phyloP scores from a whole-genome alignment of 2,797 vertebrate species.

The Chromobotia macracanthus region DNA sequence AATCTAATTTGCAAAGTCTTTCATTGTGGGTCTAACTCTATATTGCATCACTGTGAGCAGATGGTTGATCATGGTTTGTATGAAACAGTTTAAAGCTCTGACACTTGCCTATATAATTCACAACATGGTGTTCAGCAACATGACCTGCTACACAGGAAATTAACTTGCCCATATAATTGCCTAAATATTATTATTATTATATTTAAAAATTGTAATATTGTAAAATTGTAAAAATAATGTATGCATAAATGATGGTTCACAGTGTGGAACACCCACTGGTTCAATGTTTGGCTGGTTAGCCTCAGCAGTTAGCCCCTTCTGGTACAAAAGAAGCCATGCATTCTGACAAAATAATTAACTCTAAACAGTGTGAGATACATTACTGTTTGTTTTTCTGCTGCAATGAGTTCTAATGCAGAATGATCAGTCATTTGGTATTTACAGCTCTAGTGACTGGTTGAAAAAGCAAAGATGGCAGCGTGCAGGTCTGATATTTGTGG shows the following conservation, averaged over 20 bases:
- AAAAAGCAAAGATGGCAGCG: not conserved
- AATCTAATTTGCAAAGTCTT: slow-evolving; percentile 20
- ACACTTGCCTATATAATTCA: not conserved
- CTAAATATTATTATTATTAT: no score
- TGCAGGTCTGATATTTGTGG: not conserved
- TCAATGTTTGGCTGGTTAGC: no score
- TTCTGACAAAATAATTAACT: not conserved
- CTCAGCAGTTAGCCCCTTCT: no score
- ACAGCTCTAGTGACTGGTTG: not conserved
- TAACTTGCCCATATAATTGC: no score
- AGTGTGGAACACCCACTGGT: no score
- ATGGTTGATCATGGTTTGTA: not conserved
- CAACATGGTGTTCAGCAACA: not conserved
- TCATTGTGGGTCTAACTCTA: not conserved
- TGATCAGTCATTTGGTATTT: not conserved
- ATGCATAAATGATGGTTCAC: no score
- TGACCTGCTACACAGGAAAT: no score
- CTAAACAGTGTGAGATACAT: not conserved
- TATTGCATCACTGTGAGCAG: not conserved
- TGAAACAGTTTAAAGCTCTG: not conserved
- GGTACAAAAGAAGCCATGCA: no score
- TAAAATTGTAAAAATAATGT: no score
- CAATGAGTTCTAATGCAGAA: not conserved
- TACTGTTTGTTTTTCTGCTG: not conserved
- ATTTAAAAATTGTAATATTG: no score